A percentile compares a stretch with the other conserved stretches of the same genome.
Evolutionary conservation across 2,888 invertebrate genomes (phyloP).

Genomic region (Sisyra nigra): DNA sequence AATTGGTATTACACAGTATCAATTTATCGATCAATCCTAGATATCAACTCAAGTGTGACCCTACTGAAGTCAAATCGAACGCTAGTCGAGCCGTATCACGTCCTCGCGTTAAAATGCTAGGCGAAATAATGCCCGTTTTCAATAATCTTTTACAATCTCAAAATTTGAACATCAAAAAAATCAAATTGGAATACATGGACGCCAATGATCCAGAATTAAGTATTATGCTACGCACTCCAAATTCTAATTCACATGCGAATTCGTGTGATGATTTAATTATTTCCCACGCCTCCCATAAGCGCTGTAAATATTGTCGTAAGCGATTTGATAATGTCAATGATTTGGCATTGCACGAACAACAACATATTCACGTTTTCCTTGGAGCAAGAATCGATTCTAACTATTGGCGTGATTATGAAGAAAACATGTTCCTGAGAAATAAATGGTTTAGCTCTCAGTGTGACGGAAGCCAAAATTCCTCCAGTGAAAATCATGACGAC

Average conservation of each 20-base stretch:
- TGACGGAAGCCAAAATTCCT: neutral
- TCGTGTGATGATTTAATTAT: neutral
- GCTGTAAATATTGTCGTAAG: conserved; percentile 4
- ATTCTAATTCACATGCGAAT: neutral
- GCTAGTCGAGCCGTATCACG: neutral
- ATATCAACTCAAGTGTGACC: neutral
- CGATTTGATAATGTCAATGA: conserved; percentile 1
- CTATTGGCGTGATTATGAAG: conserved; percentile 4
- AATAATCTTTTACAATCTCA: conserved; percentile 3
- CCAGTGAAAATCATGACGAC: conserved; percentile 1
- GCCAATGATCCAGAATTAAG: conserved; percentile 2
- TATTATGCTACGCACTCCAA: neutral
- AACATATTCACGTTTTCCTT: conserved; percentile 4
- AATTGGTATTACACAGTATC: conserved; percentile 1
- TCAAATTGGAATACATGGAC: conserved; percentile 6
- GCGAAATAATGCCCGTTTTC: neutral
- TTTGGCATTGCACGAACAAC: conserved; percentile 5
- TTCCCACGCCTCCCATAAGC: neutral
- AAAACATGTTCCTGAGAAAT: conserved; percentile 5
- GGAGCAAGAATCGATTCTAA: conserved; percentile 7
- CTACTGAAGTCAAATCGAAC: neutral
- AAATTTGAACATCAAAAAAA: conserved; percentile 4
- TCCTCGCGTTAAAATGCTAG: neutral
- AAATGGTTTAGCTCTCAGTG: conserved; percentile 1
- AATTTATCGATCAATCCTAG: conserved; percentile 1